Evolutionary conservation across 2,888 invertebrate genomes (phyloP).

Genomic region (Dorcus parallelipipedus): DNA sequence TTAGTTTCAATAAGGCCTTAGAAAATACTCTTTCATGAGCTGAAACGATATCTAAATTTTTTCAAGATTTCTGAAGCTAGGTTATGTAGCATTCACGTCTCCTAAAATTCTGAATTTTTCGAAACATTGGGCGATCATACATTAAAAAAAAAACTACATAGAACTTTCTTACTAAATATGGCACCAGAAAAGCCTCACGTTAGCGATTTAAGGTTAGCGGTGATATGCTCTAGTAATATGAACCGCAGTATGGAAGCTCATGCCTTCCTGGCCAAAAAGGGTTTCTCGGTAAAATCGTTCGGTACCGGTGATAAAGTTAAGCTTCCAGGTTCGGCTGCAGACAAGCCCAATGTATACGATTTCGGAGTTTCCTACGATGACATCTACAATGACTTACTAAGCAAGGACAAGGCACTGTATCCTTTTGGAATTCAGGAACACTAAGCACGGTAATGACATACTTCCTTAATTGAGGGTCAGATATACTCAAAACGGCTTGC

Average conservation of each 20-base stretch:
- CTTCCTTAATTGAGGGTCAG: constrained; percentile 46
- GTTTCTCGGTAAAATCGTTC: constrained; percentile 91
- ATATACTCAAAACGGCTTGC: constrained; percentile 96
- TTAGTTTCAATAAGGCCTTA: too few species aligned
- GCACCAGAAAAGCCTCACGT: constrained; percentile 22
- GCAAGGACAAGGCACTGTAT: constrained; percentile 90
- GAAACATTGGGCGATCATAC: too few species aligned
- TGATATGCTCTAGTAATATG: constrained; percentile 99
- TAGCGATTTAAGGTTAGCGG: constrained; percentile 74
- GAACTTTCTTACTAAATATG: not conserved
- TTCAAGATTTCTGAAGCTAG: too few species aligned
- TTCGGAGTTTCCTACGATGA: constrained; percentile 94
- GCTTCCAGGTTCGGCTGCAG: constrained; percentile 89
- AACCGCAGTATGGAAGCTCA: constrained; percentile 99
- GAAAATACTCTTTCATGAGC: too few species aligned
- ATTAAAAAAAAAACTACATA: not conserved
- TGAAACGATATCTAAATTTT: too few species aligned
- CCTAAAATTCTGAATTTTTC: too few species aligned
- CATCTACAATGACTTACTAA: constrained; percentile 88
- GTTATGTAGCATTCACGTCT: too few species aligned
- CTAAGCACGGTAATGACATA: constrained; percentile 8
- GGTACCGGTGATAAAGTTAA: constrained; percentile 96
- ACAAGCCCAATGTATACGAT: constrained; percentile 95
- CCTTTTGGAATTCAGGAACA: constrained; percentile 41
- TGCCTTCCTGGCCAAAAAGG: constrained; percentile 94